These are phyloP conservation scores for Xenus cinereus DNA, from an alignment of 2,113 vertebrate species.

Conservation along the genomic window DNA sequence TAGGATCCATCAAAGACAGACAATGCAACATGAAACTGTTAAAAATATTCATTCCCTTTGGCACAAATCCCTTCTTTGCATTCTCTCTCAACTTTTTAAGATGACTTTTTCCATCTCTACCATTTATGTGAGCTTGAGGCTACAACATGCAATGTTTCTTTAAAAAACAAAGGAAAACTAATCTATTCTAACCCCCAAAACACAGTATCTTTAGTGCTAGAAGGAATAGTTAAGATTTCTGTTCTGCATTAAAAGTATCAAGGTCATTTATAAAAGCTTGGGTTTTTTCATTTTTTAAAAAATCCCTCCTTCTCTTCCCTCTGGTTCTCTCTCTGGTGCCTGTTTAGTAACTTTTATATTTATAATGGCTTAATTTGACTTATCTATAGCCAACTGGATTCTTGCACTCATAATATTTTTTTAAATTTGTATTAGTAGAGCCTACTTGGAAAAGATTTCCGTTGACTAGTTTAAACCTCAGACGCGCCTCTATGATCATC, in stretches of 20 bases:
- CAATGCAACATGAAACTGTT: background rate
- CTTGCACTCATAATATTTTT: background rate
- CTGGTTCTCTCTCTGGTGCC: background rate
- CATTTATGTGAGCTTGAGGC: background rate
- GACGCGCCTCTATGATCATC: background rate
- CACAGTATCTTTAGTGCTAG: background rate
- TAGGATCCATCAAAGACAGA: background rate
- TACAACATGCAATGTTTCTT: conserved; percentile 4
- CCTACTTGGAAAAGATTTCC: background rate
- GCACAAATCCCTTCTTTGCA: background rate
- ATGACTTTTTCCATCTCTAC: conserved; percentile 9
- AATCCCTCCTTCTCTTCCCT: conserved; percentile 7
- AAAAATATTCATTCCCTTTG: background rate
- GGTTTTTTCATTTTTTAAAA: background rate
- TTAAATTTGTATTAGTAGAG: background rate
- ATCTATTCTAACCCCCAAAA: conserved; percentile 33
- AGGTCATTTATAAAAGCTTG: conserved; percentile 3
- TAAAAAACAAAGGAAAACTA: background rate
- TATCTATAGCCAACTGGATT: background rate
- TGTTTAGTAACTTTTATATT: conserved; percentile 38
- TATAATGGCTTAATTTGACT: conserved; percentile 2
- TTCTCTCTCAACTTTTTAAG: background rate
- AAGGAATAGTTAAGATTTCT: conserved; percentile 16
- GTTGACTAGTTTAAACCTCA: background rate
- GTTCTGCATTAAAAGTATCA: conserved; percentile 49